These are phyloP conservation scores for Corythornis madagascariensis DNA, from an alignment of 2,113 vertebrate species.

Conservation along the genomic window DNA sequence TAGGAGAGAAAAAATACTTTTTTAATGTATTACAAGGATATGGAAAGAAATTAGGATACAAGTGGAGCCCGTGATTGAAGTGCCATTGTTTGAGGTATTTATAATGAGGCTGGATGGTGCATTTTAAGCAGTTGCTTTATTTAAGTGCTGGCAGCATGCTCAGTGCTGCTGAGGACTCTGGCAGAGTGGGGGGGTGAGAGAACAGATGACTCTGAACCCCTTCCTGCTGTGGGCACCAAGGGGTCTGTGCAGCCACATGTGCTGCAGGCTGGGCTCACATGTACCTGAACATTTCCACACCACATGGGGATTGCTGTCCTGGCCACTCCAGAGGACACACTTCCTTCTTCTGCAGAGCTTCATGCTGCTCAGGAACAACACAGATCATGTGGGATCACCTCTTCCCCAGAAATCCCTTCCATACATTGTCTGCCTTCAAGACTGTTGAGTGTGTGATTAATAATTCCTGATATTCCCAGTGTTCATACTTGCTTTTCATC, in stretches of 20 bases:
- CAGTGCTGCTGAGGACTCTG: not conserved
- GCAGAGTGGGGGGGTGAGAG: not conserved
- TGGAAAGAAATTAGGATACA: not conserved
- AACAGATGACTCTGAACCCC: not conserved
- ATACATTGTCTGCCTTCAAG: not conserved
- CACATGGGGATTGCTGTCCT: not conserved
- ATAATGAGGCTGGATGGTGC: not conserved
- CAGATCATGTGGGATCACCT: not conserved
- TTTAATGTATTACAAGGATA: not conserved
- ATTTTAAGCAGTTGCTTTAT: not conserved
- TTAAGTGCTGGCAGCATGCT: not conserved
- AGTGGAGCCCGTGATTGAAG: not conserved
- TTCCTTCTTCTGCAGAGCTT: not conserved
- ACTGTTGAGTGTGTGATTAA: accelerated
- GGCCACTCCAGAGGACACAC: accelerated
- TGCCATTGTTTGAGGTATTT: not conserved
- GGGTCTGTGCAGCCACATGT: not conserved
- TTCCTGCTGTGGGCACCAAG: not conserved
- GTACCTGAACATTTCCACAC: not conserved
- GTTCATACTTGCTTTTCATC: not conserved
- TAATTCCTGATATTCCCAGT: not conserved
- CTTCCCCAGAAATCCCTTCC: not conserved
- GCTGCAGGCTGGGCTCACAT: not conserved
- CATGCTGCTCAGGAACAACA: not conserved
- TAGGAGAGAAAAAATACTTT: not conserved